A percentile compares a stretch with the other conserved stretches of the same genome.
Conservation (phyloP, 1,140 invertebrate genomes). For the Dendrolimus punctatus region DNA sequence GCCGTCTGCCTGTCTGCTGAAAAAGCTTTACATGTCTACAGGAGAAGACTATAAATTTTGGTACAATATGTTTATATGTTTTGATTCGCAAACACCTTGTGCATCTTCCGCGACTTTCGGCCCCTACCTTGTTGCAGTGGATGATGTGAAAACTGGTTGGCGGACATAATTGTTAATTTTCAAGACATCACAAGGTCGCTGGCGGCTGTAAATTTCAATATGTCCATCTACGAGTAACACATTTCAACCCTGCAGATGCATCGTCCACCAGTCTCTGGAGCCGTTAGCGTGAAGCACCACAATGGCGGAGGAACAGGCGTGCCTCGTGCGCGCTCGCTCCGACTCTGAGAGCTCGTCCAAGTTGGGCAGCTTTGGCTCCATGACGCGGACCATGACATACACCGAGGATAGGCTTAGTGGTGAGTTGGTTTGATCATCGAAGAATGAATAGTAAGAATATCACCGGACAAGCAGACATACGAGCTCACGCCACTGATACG, state of each 20-base stretch:
- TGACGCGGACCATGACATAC: constrained; percentile 44
- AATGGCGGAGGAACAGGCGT: constrained; percentile 67
- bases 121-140: too few species aligned
- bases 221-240: neutral
- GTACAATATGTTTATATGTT: too few species aligned
- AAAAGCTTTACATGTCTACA: too few species aligned
- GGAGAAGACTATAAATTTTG: too few species aligned
- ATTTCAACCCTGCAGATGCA: constrained; percentile 39
- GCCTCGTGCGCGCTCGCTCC: constrained; percentile 61
- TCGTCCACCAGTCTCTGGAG: constrained; percentile 7
- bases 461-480: too few species aligned
- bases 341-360: constrained; percentile 66
- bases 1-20: too few species aligned
- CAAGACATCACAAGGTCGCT: neutral
- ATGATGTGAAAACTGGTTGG: too few species aligned
- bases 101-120: too few species aligned
- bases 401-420: constrained; percentile 43
- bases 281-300: constrained; percentile 12
- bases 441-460: too few species aligned
- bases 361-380: constrained; percentile 50
- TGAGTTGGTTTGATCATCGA: constrained; percentile 7
- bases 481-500: too few species aligned
- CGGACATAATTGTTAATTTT: too few species aligned
- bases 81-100: too few species aligned
- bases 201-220: neutral